A percentile compares a stretch with the other conserved stretches of the same genome.
Conservation (phyloP, 2,888 invertebrate species). For the Parelbella ahira region DNA sequence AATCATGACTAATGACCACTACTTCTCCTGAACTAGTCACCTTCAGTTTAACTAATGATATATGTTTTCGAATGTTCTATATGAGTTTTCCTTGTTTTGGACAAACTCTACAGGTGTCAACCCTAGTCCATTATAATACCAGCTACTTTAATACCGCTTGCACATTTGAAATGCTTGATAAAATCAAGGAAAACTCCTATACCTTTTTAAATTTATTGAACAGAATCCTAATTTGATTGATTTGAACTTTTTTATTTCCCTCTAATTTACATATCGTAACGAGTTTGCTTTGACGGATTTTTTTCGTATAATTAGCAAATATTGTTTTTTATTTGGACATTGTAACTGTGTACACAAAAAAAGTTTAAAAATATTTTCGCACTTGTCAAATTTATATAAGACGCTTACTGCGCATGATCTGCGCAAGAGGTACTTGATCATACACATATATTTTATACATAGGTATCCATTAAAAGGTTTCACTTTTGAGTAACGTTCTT, state of each 20-base stretch:
- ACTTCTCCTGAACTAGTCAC: too few species aligned
- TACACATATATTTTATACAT: conserved; percentile 34
- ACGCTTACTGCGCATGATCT: conserved; percentile 63
- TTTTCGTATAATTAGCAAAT: conserved; percentile 18
- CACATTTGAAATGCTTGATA: too few species aligned
- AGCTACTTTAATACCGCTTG: too few species aligned
- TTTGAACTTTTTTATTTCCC: conserved; percentile 10
- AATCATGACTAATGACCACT: too few species aligned
- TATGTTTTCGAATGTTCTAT: too few species aligned
- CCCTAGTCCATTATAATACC: too few species aligned
- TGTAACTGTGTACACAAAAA: conserved; percentile 36
- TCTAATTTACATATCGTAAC: conserved; percentile 15
- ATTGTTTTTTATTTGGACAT: conserved; percentile 10
- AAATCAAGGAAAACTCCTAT: too few species aligned
- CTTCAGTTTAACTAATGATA: too few species aligned
- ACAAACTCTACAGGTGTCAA: too few species aligned
- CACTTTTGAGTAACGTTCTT: conserved; percentile 34
- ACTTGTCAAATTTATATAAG: too few species aligned
- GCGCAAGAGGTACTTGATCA: conserved; percentile 64
- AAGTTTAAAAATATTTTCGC: conserved; percentile 48
- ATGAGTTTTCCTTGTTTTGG: too few species aligned
- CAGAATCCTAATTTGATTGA: conserved; percentile 5
- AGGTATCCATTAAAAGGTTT: conserved; percentile 36
- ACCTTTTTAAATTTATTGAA: not conserved
- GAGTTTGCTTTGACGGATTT: conserved; percentile 30